Base-by-base conservation (phyloP, 2,888 invertebrate species). In the Scaptomyza cyrtandrae region DNA sequence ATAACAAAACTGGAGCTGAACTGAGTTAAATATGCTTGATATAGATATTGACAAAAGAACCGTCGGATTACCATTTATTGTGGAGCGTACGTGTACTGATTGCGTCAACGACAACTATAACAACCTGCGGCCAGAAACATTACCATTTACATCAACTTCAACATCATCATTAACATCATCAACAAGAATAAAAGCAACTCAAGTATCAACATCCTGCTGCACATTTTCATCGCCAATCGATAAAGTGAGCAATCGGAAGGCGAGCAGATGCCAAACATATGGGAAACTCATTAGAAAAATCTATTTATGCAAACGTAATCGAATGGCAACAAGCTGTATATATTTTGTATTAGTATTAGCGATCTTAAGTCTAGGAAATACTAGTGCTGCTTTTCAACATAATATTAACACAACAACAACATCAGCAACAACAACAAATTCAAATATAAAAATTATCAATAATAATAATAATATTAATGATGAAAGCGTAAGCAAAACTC, bases 331-430 rank as follows among this genome's bases (percentile, higher is more conserved):
- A 60, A 80, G 77, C 77, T 83, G 82, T 87, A 85, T 87, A 83
- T 83, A 87, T 85, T 87, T 87, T 83, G 69, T 87, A 83, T 83
- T 83, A 83, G 86, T 87, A 85, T 87, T 83, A 87, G 74, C 72
- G 69, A 75, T 83, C 7, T 41, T 77, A 78, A 19, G 57, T 72
- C 72, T 83, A 87, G 72, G 69, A 55, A 67, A 72, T 67, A 85
- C 77, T 72, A 70, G 61, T 71, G 72, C 72, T 72, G 87, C 86
- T 77, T 65, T 61, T 48, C 59, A 67, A 35, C 60, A 57, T 59
- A 64, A 71, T 64, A 48, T 5, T 44, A 71, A 71, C 59, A 44
- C 5, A 29, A 62, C 44, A 19, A 41, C 41, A 41, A 44, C 5
- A 29, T 60, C 44, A 19, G 16, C 41, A 41, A 16, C 10, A 41